A percentile compares a stretch with the other conserved stretches of the same genome.
phyloP scores from a whole-genome alignment of 2,888 invertebrate species.

The Acanthoscelides obtectus region DNA sequence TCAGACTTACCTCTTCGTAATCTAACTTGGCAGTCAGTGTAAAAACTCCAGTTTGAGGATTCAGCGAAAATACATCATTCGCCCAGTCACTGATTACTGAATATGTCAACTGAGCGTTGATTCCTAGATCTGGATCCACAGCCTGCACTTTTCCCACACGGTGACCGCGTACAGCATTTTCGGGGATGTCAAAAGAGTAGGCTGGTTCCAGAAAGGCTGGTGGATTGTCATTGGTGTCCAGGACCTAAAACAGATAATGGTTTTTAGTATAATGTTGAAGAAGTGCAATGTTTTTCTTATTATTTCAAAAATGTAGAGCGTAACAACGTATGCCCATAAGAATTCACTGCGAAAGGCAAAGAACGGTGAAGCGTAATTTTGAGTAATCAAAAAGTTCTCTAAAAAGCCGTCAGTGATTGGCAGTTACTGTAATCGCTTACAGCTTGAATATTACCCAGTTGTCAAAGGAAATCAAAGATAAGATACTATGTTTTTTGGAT shows the following conservation, averaged over 20 bases:
- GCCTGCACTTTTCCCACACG: conserved; percentile 84
- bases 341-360: too few species aligned
- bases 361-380: too few species aligned
- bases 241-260: conserved; percentile 61
- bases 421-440: too few species aligned
- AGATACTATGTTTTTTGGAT: too few species aligned
- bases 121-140: conserved; percentile 80
- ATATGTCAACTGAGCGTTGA: conserved; percentile 84
- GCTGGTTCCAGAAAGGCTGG: conserved; percentile 82
- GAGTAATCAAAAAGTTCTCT: too few species aligned
- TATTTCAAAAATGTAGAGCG: too few species aligned
- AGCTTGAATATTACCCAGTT: too few species aligned
- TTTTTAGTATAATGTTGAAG: too few species aligned
- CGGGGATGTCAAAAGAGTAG: conserved; percentile 89
- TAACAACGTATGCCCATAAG: too few species aligned
- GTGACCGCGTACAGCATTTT: conserved; percentile 80
- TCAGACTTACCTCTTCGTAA: conserved; percentile 82
- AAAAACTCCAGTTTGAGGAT: conserved; percentile 88
- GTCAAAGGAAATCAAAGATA: too few species aligned
- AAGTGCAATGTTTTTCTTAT: too few species aligned
- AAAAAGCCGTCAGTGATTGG: too few species aligned
- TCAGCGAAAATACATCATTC: conserved; percentile 89
- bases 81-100: conserved; percentile 92
- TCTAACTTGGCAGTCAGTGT: conserved; percentile 86
- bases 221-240: conserved; percentile 93